Evolutionary conservation across 1,140 invertebrate genomes (phyloP).

Genomic region (Tetramorium parvispinum): DNA sequence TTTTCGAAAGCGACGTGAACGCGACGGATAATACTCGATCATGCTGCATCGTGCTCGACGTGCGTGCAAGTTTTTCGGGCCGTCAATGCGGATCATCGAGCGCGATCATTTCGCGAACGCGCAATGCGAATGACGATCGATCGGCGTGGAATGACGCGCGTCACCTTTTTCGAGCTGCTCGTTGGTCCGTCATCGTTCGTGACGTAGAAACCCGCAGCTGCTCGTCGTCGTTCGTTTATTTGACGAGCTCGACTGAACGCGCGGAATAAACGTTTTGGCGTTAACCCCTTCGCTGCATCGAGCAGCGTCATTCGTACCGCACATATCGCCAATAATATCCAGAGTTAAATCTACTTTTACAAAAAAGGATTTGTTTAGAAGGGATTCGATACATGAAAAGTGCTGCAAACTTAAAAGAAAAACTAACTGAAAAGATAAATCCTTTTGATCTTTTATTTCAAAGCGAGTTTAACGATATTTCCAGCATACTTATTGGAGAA

Average conservation of each 20-base stretch:
- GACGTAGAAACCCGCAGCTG: constrained; percentile 61
- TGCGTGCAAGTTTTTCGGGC: constrained; percentile 47
- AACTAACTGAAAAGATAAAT: background rate
- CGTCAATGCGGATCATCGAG: constrained; percentile 56
- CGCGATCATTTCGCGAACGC: constrained; percentile 54
- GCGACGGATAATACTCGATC: constrained; percentile 57
- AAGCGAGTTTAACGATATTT: background rate
- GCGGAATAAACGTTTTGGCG: constrained; percentile 25
- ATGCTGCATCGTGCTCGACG: constrained; percentile 47
- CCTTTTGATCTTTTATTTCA: background rate
- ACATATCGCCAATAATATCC: background rate
- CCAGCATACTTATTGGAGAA: background rate
- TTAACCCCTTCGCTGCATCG: constrained; percentile 7
- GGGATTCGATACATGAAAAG: background rate
- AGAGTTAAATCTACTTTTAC: background rate
- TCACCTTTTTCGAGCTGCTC: constrained; percentile 61
- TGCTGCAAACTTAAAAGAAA: background rate
- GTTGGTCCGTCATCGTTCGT: constrained; percentile 52
- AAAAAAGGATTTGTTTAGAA: background rate
- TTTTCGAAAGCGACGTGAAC: constrained; percentile 56
- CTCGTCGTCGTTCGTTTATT: constrained; percentile 56
- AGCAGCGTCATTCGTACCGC: background rate
- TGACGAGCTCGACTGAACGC: constrained; percentile 49
- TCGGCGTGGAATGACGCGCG: constrained; percentile 60
- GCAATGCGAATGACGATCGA: constrained; percentile 62